Conservation (phyloP, 2,797 vertebrate species). For the Muscicapa comitata region DNA sequence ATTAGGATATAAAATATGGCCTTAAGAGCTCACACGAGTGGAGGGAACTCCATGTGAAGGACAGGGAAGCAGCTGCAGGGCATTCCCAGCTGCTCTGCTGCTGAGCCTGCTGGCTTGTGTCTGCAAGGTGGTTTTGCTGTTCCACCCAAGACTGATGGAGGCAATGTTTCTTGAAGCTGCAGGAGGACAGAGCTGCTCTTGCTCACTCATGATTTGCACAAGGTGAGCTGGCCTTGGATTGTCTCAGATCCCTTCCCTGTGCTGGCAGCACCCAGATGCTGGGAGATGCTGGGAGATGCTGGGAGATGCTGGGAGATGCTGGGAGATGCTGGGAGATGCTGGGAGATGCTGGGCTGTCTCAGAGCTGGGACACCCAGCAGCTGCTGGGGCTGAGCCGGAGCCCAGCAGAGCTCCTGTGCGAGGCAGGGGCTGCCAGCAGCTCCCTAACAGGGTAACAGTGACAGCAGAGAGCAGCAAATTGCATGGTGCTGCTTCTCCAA, state of each 20-base stretch:
- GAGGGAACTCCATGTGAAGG: not conserved
- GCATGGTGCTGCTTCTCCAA: not conserved
- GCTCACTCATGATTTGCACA: not conserved
- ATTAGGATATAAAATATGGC: slow-evolving; percentile 72
- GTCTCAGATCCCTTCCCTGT: not conserved
- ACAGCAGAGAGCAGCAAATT: slow-evolving; percentile 31
- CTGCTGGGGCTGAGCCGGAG: not conserved
- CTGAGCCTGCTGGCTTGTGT: not conserved
- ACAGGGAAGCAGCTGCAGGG: not conserved
- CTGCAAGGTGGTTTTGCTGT: not conserved
- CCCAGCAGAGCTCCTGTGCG: fast-evolving
- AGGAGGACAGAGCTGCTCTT: not conserved
- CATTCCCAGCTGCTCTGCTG: not conserved
- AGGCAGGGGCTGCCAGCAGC: not conserved
- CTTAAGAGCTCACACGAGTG: not conserved
- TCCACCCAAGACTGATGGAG: not conserved
- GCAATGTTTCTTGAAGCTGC: not conserved
- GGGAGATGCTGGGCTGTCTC: not conserved
- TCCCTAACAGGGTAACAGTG: not conserved
- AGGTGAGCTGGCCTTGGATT: not conserved
- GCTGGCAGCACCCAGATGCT: not conserved
- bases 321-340: not conserved
- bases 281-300: not conserved
- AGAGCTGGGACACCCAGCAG: not conserved
- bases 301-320: no score